These are phyloP conservation scores for Cephus sareptanus DNA, from an alignment of 2,888 invertebrate genomes.

Conservation along the genomic window DNA sequence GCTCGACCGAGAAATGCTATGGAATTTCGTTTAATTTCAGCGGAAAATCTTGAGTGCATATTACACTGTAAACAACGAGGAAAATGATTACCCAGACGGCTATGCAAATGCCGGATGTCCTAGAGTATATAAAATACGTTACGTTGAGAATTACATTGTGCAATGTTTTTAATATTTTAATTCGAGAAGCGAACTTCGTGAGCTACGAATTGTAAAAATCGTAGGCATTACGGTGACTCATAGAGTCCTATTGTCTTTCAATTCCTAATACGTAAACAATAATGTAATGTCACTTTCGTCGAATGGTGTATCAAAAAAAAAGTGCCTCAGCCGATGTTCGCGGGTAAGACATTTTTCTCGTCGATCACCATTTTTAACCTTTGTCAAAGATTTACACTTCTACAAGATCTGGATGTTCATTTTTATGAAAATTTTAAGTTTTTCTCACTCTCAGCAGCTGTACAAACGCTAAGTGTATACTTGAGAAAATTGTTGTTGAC, in stretches of 20 bases:
- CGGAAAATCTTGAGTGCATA: too few species aligned
- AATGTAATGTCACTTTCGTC: not conserved
- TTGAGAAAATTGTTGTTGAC: not conserved
- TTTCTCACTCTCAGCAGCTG: not conserved
- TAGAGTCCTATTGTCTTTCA: too few species aligned
- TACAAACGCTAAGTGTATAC: not conserved
- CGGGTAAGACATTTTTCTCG: constrained; percentile 3
- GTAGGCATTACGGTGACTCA: too few species aligned
- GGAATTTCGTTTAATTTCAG: too few species aligned
- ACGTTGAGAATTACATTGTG: not conserved
- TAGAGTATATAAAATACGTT: constrained; percentile 1
- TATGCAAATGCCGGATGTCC: not conserved
- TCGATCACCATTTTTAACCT: not conserved
- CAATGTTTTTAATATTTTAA: not conserved
- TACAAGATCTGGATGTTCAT: not conserved
- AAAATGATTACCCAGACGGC: constrained; percentile 1
- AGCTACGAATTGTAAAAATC: too few species aligned
- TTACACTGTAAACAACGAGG: not conserved
- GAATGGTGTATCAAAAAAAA: not conserved
- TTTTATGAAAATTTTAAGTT: not conserved
- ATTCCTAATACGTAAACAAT: not conserved
- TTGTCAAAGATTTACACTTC: not conserved
- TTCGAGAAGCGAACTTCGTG: too few species aligned
- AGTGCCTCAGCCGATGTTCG: not conserved
- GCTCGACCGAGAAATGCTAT: too few species aligned